Base-by-base conservation (phyloP, 2,888 invertebrate genomes). In the Cheilosia vulpina region DNA sequence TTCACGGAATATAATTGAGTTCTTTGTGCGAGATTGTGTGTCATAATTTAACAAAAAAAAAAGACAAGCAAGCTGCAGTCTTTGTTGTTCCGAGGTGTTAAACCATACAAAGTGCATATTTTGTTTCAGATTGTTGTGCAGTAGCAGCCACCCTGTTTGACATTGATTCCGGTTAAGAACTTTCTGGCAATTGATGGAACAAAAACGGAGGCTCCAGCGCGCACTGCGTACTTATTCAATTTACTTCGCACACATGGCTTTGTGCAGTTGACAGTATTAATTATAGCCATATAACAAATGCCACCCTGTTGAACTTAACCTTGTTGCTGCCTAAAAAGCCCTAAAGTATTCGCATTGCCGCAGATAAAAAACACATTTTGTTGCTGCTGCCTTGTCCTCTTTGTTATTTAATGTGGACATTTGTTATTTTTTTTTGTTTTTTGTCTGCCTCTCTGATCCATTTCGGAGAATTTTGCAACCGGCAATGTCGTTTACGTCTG, bases 1-100 rank as follows among this genome's bases (percentile, higher is more conserved):
- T 66, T 76, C 76, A 76, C 43, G 76, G 75, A 76, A 76, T 68
- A 76, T 76, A 76, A 76, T 76, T 76, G 66, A 76, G 76, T 76
- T 76, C 76, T 76, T 76, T 76, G 66, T 76, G 76, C 58, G 27
- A 34, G 52, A 53, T 65, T 66, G 60, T 76, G 76, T 76, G 76
- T 76, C 76, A 76, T 76, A 76, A 68, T 58, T 52, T 27, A 66
- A 27, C 27, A 34, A 63, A 45, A 31, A n/a, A 41, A 62, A 73
- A 57, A 55, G 63, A 62, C 13, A n/a, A 9, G 7, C 15, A 47
- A 31, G 27, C 19, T 62, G 45, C 63, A 55, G 41, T 47, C 27
- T 19, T 31, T 34, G 34, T 34, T 57, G 63, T 65, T 31, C 5
- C 21, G 73, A 73, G 75, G 75, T 75, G 75, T 66, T 50, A 58